Conservation (phyloP, 2,797 vertebrate genomes). For the Lacerta viridis region DNA sequence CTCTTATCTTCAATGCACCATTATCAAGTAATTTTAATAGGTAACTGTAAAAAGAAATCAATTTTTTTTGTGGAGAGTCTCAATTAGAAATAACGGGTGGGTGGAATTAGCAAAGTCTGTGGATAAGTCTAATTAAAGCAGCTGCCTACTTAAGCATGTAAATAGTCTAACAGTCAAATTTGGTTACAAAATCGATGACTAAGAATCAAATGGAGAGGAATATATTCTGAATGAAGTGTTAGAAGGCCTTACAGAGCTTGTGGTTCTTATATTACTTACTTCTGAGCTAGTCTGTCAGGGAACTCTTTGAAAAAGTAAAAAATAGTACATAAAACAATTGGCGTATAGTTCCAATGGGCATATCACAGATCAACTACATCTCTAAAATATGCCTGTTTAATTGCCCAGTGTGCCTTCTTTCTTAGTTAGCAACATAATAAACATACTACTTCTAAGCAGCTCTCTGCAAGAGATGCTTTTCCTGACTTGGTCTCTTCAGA, state of each 20-base stretch:
- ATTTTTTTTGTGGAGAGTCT: not conserved
- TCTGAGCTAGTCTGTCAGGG: not conserved
- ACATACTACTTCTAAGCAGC: not conserved
- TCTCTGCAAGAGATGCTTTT: not conserved
- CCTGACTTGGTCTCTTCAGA: too few species aligned
- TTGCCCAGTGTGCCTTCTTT: not conserved
- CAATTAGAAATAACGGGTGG: not conserved
- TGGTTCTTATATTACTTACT: not conserved
- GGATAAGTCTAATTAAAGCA: not conserved
- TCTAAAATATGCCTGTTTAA: not conserved
- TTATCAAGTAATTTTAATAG: not conserved
- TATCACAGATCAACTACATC: not conserved
- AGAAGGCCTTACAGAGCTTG: not conserved
- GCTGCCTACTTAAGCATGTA: conserved; percentile 8
- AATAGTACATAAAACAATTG: not conserved
- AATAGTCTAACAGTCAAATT: not conserved
- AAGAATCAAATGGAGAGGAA: not conserved
- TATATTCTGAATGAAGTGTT: not conserved
- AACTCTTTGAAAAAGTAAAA: not conserved
- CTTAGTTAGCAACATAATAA: not conserved
- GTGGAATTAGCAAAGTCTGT: not conserved
- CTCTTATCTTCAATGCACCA: not conserved
- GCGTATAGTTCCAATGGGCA: not conserved
- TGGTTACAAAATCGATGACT: not conserved
- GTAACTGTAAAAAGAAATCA: not conserved